Conservation (phyloP, 2,797 vertebrate species). For the Alauda arvensis region DNA sequence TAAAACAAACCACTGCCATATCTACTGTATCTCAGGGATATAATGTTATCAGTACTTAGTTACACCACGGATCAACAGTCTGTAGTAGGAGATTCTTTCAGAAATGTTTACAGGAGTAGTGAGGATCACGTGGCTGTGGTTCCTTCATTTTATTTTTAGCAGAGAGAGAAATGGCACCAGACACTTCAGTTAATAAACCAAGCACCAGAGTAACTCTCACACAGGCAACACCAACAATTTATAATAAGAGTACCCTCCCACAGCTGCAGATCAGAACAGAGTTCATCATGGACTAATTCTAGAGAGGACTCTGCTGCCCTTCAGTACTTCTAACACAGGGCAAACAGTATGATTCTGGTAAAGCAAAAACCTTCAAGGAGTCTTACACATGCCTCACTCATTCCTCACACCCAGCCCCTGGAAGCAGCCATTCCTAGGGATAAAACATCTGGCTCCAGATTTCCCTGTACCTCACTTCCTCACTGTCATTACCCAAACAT, state of each 20-base stretch:
- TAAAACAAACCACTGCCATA: constrained; percentile 16
- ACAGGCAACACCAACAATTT: neutral
- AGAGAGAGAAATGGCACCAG: neutral
- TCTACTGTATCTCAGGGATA: constrained; percentile 14
- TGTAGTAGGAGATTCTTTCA: neutral
- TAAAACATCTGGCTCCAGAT: neutral
- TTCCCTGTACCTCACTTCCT: neutral
- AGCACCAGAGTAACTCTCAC: neutral
- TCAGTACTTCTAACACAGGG: neutral
- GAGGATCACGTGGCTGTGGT: neutral
- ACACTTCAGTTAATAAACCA: neutral
- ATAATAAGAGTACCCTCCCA: neutral
- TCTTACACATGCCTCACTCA: neutral
- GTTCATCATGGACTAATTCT: neutral
- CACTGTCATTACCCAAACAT: neutral
- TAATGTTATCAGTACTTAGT: constrained; percentile 1
- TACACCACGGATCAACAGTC: constrained; percentile 15
- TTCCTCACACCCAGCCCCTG: neutral
- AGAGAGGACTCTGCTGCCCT: neutral
- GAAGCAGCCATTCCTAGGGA: neutral
- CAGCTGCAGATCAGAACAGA: neutral
- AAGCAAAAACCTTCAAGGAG: neutral
- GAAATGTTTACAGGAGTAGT: neutral
- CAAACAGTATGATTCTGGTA: neutral
- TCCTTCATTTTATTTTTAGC: constrained; percentile 37